phyloP scores from a whole-genome alignment of 1,140 invertebrate species.

The Arion vulgaris region DNA sequence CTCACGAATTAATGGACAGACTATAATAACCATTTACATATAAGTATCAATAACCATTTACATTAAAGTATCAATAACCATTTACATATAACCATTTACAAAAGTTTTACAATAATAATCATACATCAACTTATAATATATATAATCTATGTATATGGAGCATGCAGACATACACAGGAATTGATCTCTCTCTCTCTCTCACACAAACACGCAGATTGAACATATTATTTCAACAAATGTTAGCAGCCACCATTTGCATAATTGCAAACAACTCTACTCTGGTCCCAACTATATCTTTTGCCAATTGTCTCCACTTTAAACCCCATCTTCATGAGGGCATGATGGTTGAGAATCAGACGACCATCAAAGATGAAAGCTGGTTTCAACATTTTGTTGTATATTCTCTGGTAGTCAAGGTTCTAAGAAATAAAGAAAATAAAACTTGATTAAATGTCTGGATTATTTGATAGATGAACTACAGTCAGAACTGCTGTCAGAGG shows the following conservation, averaged over 20 bases:
- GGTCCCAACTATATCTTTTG: conserved; percentile 57
- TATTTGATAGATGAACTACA: no score
- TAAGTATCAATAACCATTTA: no score
- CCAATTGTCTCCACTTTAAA: conserved; percentile 98
- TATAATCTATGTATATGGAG: neutral
- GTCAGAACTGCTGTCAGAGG: no score
- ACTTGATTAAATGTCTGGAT: neutral
- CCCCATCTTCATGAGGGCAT: conserved; percentile 87
- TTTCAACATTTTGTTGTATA: conserved; percentile 96
- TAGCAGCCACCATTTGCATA: conserved; percentile 30
- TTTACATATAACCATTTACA: neutral
- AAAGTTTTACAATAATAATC: neutral
- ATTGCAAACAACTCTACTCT: conserved; percentile 32
- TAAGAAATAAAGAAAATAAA: conserved; percentile 70
- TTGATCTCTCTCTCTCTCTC: neutral
- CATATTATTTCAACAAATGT: neutral
- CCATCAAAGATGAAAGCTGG: conserved; percentile 99
- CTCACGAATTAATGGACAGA: no score
- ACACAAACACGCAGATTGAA: neutral
- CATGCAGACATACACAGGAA: neutral
- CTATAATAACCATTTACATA: no score
- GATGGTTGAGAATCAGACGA: conserved; percentile 92
- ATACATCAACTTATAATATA: neutral
- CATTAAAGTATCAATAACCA: no score
- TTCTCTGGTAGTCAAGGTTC: conserved; percentile 90